Percentiles rank a stretch among this genome's conserved stretches.
Evolutionary conservation across 2,113 vertebrate genomes (phyloP).

Genomic region (Mionectes macconnelli): DNA sequence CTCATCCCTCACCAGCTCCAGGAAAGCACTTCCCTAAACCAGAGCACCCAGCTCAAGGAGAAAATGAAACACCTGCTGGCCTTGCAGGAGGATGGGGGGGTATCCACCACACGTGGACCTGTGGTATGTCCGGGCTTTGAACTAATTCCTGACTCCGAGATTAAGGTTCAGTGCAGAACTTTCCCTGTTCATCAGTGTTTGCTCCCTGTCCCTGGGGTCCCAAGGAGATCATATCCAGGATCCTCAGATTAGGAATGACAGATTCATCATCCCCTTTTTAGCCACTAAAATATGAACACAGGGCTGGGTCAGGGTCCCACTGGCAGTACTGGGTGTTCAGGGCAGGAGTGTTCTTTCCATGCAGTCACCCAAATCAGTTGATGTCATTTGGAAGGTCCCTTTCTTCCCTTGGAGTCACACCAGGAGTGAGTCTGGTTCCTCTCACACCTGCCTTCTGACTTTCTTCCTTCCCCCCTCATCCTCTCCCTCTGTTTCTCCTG

Average conservation of each 20-base stretch:
- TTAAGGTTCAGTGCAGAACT: neutral
- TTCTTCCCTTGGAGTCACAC: too few species aligned
- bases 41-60: neutral
- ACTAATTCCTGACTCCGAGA: neutral
- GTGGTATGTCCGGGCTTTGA: neutral
- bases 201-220: accelerated
- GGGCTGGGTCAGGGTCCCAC: neutral
- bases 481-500: neutral
- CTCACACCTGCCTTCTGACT: neutral
- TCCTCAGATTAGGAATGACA: neutral
- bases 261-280: neutral
- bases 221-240: neutral
- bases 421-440: neutral
- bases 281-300: accelerated
- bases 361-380: neutral
- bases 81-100: accelerated
- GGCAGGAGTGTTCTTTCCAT: too few species aligned
- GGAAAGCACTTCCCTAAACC: neutral
- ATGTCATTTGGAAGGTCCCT: accelerated
- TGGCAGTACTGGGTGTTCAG: neutral
- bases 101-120: accelerated
- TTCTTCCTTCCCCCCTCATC: neutral
- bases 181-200: neutral
- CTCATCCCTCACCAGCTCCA: neutral
- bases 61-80: neutral